phyloP scores from a whole-genome alignment of 1,140 invertebrate species.

The Aphis gossypii region DNA sequence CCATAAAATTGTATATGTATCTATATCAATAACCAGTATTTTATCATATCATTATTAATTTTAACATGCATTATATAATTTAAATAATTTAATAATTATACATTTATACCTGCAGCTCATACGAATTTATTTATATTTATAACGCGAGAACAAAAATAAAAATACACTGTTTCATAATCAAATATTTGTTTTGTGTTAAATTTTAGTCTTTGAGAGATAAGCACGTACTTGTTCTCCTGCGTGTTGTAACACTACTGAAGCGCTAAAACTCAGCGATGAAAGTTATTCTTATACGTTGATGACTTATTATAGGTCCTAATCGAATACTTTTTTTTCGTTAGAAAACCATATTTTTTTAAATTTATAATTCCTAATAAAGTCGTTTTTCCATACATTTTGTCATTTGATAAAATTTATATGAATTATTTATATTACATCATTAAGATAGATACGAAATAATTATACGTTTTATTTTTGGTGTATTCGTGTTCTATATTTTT shows the following conservation, averaged over 20 bases:
- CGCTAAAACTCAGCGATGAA: background rate
- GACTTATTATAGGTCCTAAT: background rate
- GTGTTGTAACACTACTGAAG: background rate
- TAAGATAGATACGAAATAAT: background rate
- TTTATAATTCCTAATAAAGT: background rate
- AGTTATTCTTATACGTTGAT: background rate
- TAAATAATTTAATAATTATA: too few relatives aligned
- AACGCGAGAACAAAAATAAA: background rate
- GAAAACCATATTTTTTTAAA: background rate
- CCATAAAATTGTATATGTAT: background rate
- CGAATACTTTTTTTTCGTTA: background rate
- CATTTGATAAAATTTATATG: background rate
- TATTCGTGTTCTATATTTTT: background rate
- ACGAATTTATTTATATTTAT: background rate
- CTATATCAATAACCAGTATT: background rate
- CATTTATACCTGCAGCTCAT: too few relatives aligned
- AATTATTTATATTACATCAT: background rate
- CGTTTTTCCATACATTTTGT: background rate
- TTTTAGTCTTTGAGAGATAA: too few relatives aligned
- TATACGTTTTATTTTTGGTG: background rate
- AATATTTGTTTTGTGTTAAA: background rate
- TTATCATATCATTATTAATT: background rate
- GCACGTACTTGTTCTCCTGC: accelerated
- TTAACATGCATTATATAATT: background rate
- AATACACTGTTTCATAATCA: background rate